A percentile compares a stretch with the other conserved stretches of the same genome.
phyloP scores from a whole-genome alignment of 2,888 invertebrate species.

The Rhorus exstirpatorius region DNA sequence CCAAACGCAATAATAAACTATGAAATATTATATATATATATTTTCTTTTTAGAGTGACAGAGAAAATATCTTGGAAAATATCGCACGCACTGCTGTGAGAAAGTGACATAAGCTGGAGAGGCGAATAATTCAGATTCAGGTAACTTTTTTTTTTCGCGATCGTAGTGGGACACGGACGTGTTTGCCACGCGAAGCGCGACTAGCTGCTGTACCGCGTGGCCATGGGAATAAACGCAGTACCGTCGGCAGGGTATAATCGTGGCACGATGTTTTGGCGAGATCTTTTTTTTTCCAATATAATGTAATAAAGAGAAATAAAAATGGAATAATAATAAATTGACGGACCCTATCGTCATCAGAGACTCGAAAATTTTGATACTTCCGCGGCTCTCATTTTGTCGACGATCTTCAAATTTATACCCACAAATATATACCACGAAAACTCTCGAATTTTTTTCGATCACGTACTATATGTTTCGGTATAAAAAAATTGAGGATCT shows the following conservation, averaged over 20 bases:
- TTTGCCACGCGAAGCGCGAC: neutral
- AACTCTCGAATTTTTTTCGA: too few species aligned
- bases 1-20: conserved; percentile 14
- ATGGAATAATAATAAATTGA: too few species aligned
- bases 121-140: conserved; percentile 29
- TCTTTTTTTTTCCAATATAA: too few species aligned
- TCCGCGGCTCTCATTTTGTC: too few species aligned
- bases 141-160: conserved; percentile 14
- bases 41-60: conserved; percentile 4
- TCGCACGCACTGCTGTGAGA: conserved; percentile 42
- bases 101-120: conserved; percentile 54
- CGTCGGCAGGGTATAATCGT: conserved; percentile 30
- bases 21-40: neutral
- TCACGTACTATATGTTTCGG: too few species aligned
- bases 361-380: too few species aligned
- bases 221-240: conserved; percentile 8
- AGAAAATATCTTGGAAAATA: conserved; percentile 17
- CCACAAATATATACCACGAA: too few species aligned
- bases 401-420: too few species aligned
- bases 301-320: too few species aligned
- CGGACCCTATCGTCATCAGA: too few species aligned
- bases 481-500: too few species aligned
- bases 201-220: neutral
- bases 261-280: neutral
- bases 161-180: neutral